Evolutionary conservation across 2,113 vertebrate species (phyloP).

Genomic region (Pycnonotus jocosus): DNA sequence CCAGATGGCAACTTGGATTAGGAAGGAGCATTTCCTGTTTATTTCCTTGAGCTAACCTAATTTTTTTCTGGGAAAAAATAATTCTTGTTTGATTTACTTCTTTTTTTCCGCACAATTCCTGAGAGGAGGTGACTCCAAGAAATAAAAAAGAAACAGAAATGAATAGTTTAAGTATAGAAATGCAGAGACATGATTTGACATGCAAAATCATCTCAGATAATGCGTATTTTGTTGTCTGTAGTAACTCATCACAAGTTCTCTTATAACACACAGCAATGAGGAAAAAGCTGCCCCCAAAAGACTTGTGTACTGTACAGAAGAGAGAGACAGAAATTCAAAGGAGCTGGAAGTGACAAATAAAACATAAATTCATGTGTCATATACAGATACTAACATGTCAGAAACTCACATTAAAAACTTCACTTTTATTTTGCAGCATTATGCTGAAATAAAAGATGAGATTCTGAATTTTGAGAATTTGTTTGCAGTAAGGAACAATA

Average conservation of each 20-base stretch:
- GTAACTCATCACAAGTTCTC: background rate
- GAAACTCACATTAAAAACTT: background rate
- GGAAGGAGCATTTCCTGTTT: conserved; percentile 34
- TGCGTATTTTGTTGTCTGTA: background rate
- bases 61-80: background rate
- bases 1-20: background rate
- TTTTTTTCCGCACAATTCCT: accelerated
- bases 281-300: background rate
- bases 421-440: background rate
- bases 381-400: background rate
- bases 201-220: background rate
- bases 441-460: background rate
- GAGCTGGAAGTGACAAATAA: background rate
- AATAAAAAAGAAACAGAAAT: background rate
- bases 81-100: background rate
- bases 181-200: background rate
- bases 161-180: background rate
- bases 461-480: background rate
- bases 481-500: background rate
- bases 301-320: background rate
- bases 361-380: background rate
- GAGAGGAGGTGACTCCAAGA: background rate
- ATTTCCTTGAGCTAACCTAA: background rate
- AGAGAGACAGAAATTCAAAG: background rate
- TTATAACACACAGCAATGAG: background rate